Evolutionary conservation across 2,888 invertebrate genomes (phyloP), one percentile per base, ranked within the genome.

Genomic region (Cremastinae sp.): DNA sequence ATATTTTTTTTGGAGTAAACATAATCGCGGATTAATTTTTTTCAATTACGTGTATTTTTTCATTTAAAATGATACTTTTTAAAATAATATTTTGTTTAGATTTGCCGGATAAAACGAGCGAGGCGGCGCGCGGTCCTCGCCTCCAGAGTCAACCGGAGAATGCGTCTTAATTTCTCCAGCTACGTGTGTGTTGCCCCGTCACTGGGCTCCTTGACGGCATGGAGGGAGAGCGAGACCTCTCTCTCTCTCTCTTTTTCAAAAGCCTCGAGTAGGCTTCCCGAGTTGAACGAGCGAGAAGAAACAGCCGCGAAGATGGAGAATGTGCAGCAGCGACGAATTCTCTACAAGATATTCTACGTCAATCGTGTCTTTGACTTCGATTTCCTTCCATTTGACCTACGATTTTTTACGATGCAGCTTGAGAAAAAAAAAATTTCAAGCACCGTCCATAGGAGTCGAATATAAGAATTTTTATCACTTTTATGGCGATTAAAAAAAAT

Each of bases 281-380:
- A 49, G 51, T 59, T 34, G 61, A 62, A 43, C 10, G 58, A 43
- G 49, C 8, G n/a, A 14, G 51, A 36, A 38, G 38, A 10, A 54
- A n/a, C 22, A 8, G 43, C 41, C 34, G 34, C 12, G 45, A 22
- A 69, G 73, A 69, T 61, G 74, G 73, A 68, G 73, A 73, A 76
- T 73, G 76, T 73, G 76, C 76, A 76, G 54, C 73, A 59, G 47
- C 76, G 65, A 73, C 72, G 70, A 47, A 53, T 75, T 75, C 75
- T 61, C 28, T 28, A 28, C 28, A 28, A 28, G 28, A 28, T 28
- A 5, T 28, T 28, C 28, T 28, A 28, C 28, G 28, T 28, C 28
- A 28, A 28, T 28, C 28, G 28, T 28, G 28, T 28, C 28, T 28
- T 28, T 28, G 28, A 28, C 28, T 28, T 5, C 28, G 28, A 28